Evolutionary conservation across 2,888 invertebrate genomes (phyloP).

Genomic region (Mythimna ferrago): DNA sequence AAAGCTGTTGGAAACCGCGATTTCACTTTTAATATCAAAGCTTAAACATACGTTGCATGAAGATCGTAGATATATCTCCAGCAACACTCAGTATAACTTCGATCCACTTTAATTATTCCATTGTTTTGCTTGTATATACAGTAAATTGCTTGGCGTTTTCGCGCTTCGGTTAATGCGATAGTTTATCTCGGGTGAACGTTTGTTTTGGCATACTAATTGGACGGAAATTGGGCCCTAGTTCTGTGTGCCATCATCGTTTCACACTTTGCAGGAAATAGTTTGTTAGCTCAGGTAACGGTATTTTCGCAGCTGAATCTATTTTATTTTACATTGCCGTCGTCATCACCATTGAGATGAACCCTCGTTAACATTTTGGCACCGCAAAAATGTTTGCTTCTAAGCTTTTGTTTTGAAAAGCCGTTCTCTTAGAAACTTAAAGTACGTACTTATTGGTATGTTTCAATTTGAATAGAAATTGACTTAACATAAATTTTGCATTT

Average conservation of each 20-base stretch:
- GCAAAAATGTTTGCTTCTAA: background rate
- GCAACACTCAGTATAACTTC: conserved; percentile 52
- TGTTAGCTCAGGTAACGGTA: conserved; percentile 44
- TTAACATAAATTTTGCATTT: background rate
- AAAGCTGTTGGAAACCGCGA: conserved; percentile 6
- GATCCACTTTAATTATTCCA: conserved; percentile 61
- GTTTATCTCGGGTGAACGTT: conserved; percentile 59
- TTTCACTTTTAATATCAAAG: conserved; percentile 44
- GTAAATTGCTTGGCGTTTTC: conserved; percentile 54
- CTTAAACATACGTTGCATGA: conserved; percentile 4
- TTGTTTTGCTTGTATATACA: conserved; percentile 56
- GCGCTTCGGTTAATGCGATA: conserved; percentile 51
- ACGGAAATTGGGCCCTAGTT: conserved; percentile 53
- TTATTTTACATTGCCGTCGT: background rate
- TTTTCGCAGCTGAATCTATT: conserved; percentile 23
- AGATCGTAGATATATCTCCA: conserved; percentile 6
- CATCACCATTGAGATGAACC: conserved; percentile 2
- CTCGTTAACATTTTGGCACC: background rate
- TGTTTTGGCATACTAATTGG: conserved; percentile 61
- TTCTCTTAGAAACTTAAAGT: background rate
- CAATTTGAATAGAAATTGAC: background rate
- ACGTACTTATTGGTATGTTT: background rate
- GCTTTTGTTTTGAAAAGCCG: background rate
- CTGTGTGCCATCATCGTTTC: conserved; percentile 46
- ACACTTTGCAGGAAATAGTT: conserved; percentile 42